A percentile compares a stretch with the other conserved stretches of the same genome.
Conservation (phyloP, 2,888 invertebrate species). For the Aricia artaxerxes region DNA sequence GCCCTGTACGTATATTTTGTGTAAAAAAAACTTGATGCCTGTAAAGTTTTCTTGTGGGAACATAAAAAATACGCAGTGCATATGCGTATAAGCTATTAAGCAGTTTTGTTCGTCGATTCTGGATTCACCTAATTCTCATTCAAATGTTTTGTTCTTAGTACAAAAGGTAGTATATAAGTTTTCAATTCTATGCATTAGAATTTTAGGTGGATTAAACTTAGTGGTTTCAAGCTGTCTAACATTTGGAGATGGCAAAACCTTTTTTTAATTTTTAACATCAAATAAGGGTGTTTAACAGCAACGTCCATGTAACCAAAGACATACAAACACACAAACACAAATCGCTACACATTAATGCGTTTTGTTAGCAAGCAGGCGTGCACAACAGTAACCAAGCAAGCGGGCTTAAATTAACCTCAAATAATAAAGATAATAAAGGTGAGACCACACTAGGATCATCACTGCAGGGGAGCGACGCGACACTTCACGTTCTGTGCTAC, state of each 20-base stretch:
- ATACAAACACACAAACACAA: conserved; percentile 72
- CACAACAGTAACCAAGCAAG: conserved; percentile 38
- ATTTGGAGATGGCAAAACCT: neutral
- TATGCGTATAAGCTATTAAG: conserved; percentile 18
- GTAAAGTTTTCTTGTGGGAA: neutral
- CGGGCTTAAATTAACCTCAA: conserved; percentile 33
- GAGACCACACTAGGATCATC: neutral
- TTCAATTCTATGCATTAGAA: neutral
- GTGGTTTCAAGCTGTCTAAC: neutral
- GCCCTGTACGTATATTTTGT: neutral
- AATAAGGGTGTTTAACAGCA: neutral
- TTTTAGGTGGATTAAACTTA: conserved; percentile 13
- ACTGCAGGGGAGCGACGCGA: neutral
- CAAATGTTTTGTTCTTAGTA: neutral
- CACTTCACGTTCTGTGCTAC: too few species aligned
- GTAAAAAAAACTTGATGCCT: neutral
- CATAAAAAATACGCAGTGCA: conserved; percentile 7
- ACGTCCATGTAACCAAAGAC: conserved; percentile 14
- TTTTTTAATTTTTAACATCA: neutral
- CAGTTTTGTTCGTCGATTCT: neutral
- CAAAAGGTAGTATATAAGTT: neutral
- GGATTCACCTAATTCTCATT: neutral
- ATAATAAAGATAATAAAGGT: neutral
- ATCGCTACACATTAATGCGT: conserved; percentile 70
- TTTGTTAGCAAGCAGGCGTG: conserved; percentile 57